Percentiles rank a stretch among this genome's conserved stretches.
Evolutionary conservation across 2,113 vertebrate genomes (phyloP).

Genomic region (Alexandromys fortis): DNA sequence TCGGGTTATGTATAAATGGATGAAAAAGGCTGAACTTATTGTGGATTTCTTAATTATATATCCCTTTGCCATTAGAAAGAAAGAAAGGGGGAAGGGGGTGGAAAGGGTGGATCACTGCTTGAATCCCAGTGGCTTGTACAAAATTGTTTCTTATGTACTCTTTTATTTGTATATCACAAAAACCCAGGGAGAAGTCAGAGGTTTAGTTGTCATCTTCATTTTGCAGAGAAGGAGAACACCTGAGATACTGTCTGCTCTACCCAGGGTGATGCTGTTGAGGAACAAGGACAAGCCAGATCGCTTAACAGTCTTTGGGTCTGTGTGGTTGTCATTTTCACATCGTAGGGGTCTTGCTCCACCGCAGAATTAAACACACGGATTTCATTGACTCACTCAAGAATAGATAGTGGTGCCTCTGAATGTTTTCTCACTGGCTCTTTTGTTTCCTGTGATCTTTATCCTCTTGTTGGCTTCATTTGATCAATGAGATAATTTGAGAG

Average conservation of each 20-base stretch:
- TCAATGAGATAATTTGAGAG: constrained; percentile 20
- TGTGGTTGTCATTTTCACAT: background rate
- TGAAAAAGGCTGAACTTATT: constrained; percentile 2
- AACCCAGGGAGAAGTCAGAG: background rate
- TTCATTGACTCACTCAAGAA: background rate
- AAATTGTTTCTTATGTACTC: background rate
- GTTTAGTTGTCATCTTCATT: background rate
- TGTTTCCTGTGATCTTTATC: background rate
- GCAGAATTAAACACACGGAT: background rate
- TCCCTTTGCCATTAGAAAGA: background rate
- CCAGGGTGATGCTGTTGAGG: background rate
- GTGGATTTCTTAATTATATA: constrained; percentile 4
- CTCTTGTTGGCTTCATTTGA: background rate
- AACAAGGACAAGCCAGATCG: background rate
- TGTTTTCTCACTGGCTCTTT: background rate
- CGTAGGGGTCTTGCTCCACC: background rate
- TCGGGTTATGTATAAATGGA: background rate
- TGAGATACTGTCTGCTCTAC: background rate
- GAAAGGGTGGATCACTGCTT: background rate
- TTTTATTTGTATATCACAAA: constrained; percentile 24
- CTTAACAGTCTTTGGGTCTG: background rate
- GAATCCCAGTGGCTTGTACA: background rate
- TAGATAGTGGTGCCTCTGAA: background rate
- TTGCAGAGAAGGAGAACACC: background rate
- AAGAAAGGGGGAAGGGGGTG: background rate